Evolutionary conservation across 1,140 invertebrate genomes (phyloP).

Genomic region (Cyphomyrmex costatus): DNA sequence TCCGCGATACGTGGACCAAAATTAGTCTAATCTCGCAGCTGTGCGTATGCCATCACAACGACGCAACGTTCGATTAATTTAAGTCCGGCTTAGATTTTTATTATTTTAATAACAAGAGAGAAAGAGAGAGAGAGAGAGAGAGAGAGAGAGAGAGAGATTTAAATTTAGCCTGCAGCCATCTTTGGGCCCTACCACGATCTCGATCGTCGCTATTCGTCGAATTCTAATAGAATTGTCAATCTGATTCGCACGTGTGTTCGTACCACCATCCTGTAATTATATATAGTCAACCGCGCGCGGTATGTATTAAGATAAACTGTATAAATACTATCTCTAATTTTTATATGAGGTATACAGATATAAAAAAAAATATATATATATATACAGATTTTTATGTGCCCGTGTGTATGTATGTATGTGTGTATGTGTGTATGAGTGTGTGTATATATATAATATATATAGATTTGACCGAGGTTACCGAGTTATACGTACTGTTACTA

Average conservation of each 20-base stretch:
- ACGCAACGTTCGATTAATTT: conserved; percentile 5
- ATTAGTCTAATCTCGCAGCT: conserved; percentile 45
- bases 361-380: conserved; percentile 67
- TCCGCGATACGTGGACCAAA: conserved; percentile 25
- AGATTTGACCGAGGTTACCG: conserved; percentile 86
- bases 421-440: conserved; percentile 5
- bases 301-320: conserved; percentile 36
- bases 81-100: conserved; percentile 27
- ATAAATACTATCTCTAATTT: conserved; percentile 66
- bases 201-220: conserved; percentile 37
- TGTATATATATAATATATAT: conserved; percentile 46
- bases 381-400: background rate
- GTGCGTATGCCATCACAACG: conserved; percentile 35
- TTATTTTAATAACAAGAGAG: conserved; percentile 16
- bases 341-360: conserved; percentile 60
- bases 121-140: too few species aligned
- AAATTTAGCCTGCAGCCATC: background rate
- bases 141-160: background rate
- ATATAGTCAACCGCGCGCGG: conserved; percentile 68
- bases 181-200: conserved; percentile 20
- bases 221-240: conserved; percentile 23
- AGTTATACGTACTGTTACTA: conserved; percentile 82
- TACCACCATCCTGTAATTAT: conserved; percentile 42
- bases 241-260: conserved; percentile 18
- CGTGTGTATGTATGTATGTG: conserved; percentile 3